Evolutionary conservation across 2,888 invertebrate genomes (phyloP), one percentile per base, ranked within the genome.

Genomic region (Pteria penguin): DNA sequence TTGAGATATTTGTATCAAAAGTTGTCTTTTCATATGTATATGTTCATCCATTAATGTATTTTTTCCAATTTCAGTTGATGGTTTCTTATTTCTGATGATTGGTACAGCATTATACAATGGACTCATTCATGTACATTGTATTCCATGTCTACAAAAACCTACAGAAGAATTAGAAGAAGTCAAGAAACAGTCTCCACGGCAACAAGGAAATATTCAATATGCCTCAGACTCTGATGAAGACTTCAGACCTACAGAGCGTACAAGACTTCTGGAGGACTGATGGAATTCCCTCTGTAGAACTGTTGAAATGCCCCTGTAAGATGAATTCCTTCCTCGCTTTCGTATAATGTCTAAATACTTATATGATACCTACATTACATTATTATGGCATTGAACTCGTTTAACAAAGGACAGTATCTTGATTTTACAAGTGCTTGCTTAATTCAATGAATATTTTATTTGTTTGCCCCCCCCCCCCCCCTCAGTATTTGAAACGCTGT

Each of bases 21-120:
- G 22, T 52, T n/a, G n/a, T 52, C 2, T 4, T 52, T 2, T n/a
- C 2, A 2, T 22, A 52, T 4, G 22, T n/a, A n/a, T 52, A 52
- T 52, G 2, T 22, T 4, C 18, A 18, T 52, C 52, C 52, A 52
- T 22, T 52, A n/a, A 18, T n/a, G n/a, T n/a, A n/a, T n/a, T 31
- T 57, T 24, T 24, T 32, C 32, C 45, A 65, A 45, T 80, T 83
- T 32, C 84, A 90, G 89, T 90, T 74, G 90, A 90, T 84, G 90
- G 90, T 4, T 90, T 90, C 73, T 52, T 88, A n/a, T 89, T 89
- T 79, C 83, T 90, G 31, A 63, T 90, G 80, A 87, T 90, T 67
- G 90, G 90, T 4, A 90, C 90, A 58, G 88, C 87, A 4, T 71
- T 90, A 62, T 90, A 90, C 76, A 90, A 90, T 73, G 85, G 87